These are phyloP conservation scores for Smittia sp. DNA, from an alignment of 2,888 invertebrate genomes.

Conservation along the genomic window DNA sequence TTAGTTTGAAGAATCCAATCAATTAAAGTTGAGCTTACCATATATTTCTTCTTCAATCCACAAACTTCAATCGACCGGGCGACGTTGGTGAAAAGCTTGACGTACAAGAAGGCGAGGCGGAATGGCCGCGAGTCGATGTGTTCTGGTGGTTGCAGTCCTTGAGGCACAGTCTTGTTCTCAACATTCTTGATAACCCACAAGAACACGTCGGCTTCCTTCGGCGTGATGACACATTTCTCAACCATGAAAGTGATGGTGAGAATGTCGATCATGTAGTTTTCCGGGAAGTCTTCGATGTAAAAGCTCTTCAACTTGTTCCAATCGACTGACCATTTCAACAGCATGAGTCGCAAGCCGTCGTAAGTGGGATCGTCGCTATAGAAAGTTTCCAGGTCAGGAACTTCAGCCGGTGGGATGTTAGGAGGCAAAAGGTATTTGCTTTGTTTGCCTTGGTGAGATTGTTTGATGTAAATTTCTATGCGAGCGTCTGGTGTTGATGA, in stretches of 20 bases:
- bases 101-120: not conserved
- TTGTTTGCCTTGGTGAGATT: not conserved
- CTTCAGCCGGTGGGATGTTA: not conserved
- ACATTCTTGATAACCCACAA: not conserved
- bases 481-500: not conserved
- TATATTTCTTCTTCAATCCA: not conserved
- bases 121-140: not conserved
- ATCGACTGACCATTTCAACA: not conserved
- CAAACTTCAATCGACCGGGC: not conserved
- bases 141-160: not conserved
- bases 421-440: not conserved
- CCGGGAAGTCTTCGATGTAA: not conserved
- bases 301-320: not conserved
- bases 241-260: not conserved
- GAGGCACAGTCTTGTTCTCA: not conserved
- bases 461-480: not conserved
- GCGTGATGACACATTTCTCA: not conserved
- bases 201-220: slow-evolving; percentile 17
- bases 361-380: not conserved
- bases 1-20: not conserved
- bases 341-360: not conserved
- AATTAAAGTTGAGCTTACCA: not conserved
- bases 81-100: not conserved
- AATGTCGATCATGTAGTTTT: not conserved
- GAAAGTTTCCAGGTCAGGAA: not conserved